Conservation (phyloP, 2,888 invertebrate genomes). For the Stenolophus ochropezus region DNA sequence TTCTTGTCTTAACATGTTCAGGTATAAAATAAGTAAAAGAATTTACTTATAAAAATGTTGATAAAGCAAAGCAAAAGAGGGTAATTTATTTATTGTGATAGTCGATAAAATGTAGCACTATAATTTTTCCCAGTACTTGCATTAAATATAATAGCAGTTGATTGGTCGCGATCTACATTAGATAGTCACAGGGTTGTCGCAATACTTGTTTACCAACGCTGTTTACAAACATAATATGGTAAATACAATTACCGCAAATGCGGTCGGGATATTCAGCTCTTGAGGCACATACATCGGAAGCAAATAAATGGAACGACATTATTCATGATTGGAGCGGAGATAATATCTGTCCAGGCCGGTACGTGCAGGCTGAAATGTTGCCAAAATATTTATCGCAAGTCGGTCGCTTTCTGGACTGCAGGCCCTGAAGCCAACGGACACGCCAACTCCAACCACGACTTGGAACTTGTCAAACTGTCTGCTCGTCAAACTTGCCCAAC, state of each 20-base stretch:
- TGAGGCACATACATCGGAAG: conserved; percentile 19
- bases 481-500: conserved; percentile 53
- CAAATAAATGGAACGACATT: conserved; percentile 26
- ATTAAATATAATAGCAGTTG: background rate
- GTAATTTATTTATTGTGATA: background rate
- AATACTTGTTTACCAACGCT: background rate
- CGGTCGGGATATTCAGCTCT: background rate
- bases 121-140: background rate
- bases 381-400: conserved; percentile 55
- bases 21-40: too few species aligned
- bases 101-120: too few species aligned
- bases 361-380: conserved; percentile 47
- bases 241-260: conserved; percentile 16
- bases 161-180: background rate
- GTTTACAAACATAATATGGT: background rate
- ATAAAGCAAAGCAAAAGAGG: background rate
- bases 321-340: conserved; percentile 30
- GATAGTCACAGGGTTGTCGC: background rate
- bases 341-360: conserved; percentile 34
- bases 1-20: too few species aligned
- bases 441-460: conserved; percentile 41
- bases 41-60: too few species aligned
- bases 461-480: conserved; percentile 58
- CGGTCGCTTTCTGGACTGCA: background rate
- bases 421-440: conserved; percentile 33